These are phyloP conservation scores for Scelioninae gen. 1 DNA, from an alignment of 2,888 invertebrate genomes.

Conservation along the genomic window DNA sequence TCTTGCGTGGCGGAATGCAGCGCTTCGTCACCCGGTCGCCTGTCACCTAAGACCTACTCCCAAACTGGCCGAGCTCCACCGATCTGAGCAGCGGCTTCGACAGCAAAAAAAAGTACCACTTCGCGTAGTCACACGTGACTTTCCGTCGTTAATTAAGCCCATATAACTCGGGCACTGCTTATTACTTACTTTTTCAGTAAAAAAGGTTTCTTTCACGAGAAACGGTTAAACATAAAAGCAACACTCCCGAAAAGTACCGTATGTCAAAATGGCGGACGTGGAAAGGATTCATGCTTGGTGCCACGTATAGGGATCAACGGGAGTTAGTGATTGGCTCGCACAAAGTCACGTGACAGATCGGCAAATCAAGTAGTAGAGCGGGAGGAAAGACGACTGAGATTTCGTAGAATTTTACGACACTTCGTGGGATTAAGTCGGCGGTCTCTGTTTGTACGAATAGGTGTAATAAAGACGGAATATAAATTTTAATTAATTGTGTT, in stretches of 20 bases:
- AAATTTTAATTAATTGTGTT: too few species aligned
- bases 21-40: constrained; percentile 80
- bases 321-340: constrained; percentile 74
- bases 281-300: constrained; percentile 90
- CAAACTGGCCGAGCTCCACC: too few species aligned
- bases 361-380: constrained; percentile 25
- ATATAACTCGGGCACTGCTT: too few species aligned
- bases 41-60: constrained; percentile 83
- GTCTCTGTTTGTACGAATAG: not conserved
- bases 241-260: constrained; percentile 89
- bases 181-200: constrained; percentile 85
- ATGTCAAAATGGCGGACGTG: constrained; percentile 94
- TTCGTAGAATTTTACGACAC: not conserved
- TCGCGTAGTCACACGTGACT: not conserved
- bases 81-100: not conserved
- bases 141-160: too few species aligned
- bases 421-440: not conserved
- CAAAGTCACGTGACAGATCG: constrained; percentile 30
- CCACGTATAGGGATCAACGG: constrained; percentile 88
- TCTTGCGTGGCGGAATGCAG: constrained; percentile 69
- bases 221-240: constrained; percentile 89
- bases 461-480: not conserved
- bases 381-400: constrained; percentile 9
- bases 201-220: constrained; percentile 86
- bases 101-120: not conserved